Base-by-base conservation (phyloP, 37 sponge, comb jelly and placozoan species). In the Cliona cf. orientalis region DNA sequence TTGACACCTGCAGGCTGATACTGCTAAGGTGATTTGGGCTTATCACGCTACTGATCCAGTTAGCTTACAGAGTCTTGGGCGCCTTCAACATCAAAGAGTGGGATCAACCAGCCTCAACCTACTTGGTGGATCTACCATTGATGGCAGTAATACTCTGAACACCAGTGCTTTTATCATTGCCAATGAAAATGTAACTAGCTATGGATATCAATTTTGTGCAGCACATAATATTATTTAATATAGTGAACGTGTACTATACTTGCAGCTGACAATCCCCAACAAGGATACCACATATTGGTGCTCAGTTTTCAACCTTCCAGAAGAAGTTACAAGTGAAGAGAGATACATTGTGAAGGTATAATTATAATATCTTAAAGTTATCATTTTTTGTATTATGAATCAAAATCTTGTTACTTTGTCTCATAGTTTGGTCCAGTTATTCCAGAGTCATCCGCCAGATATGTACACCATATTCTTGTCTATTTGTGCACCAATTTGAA, bases 391-490 rank as follows among this genome's bases (percentile, higher is more conserved):
- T 26, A 21, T 6, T 61, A 7, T 6, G 28, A 25, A 26, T 61
- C 6, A 61, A 6, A n/a, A 12, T 61, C 17, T 25, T 22, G 7
- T 61, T n/a, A n/a, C 14, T 14, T 49, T 49, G 14, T 49, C 14
- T 49, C 14, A 22, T 44, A 69, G 71, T 22, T 69, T 38, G 33
- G 68, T 41, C 71, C 74, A 19, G 3, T 41, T 56, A 78, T 90
- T 44, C 22, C 64, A 25, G 66, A 67, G 11, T 46, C 31, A 37
- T 84, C 25, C 41, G 25, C 42, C 19, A 31, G 31, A 17, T 44
- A 84, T 56, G 90, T 90, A 1, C 90, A 90, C 70, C 90, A 90
- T 58, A 72, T 90, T 31, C 60, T 90, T 3, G 25, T 90, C 41
- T 90, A 90, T 71, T n/a, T 68, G 36, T 90, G 90, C 34, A 46